phyloP scores from a whole-genome alignment of 2,113 vertebrate genomes.

The Erinaceus europaeus region DNA sequence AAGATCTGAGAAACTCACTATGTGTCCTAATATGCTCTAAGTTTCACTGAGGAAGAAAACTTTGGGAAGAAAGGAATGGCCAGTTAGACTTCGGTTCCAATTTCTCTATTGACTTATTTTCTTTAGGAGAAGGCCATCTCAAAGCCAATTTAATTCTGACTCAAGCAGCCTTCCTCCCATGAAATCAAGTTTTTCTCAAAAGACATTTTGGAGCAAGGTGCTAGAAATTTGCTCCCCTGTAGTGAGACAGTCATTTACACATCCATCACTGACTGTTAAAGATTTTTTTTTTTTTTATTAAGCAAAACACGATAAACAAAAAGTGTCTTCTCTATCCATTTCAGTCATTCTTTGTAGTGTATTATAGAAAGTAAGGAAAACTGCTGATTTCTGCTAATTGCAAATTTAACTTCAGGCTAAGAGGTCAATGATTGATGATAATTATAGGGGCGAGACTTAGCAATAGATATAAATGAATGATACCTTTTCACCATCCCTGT shows the following conservation, averaged over 20 bases:
- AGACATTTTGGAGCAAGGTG: too few species aligned
- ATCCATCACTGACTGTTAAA: conserved; percentile 79
- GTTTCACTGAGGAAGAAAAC: too few species aligned
- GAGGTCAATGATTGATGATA: conserved; percentile 39
- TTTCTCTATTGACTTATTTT: too few species aligned
- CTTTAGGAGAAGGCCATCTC: too few species aligned
- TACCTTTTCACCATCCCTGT: too few species aligned
- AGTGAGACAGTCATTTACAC: conserved; percentile 79
- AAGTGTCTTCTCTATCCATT: conserved; percentile 73
- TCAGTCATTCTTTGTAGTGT: conserved; percentile 68
- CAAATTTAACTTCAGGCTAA: conserved; percentile 67
- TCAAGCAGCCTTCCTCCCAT: too few species aligned
- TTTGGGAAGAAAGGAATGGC: too few species aligned
- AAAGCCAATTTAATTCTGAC: too few species aligned
- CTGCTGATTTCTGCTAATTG: conserved; percentile 75
- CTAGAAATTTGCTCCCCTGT: conserved; percentile 81
- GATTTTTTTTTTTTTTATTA: conserved; percentile 81
- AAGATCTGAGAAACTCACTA: too few species aligned
- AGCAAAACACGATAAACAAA: conserved; percentile 78
- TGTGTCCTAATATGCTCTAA: too few species aligned
- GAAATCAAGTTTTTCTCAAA: too few species aligned
- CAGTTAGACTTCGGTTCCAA: too few species aligned
- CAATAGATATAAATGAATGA: conserved; percentile 44
- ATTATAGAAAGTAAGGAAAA: conserved; percentile 66
- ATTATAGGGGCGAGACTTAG: conserved; percentile 49